Base-by-base conservation (phyloP, 2,797 vertebrate genomes). In the Pelobates cultripes region DNA sequence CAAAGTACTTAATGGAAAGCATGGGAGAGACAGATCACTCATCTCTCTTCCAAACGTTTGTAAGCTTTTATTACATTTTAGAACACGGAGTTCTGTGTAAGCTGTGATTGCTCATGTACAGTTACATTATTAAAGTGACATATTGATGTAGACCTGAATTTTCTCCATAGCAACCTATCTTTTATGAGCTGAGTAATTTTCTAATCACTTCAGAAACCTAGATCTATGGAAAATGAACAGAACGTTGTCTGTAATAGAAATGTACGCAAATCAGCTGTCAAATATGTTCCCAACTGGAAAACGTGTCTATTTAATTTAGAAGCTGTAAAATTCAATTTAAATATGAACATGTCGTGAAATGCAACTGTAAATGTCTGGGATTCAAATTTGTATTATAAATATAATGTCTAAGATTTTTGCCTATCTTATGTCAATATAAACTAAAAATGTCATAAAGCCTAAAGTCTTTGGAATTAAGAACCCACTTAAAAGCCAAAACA, bases 81-180 rank as follows among this genome's bases (percentile, higher is more conserved):
- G 3, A 43, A 42, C 66, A 10, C 43, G n/a, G 41, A 43, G 66
- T 43, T 68, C 12, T 13, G 5, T 68, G 3, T 42, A 68, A 43
- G 8, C 66, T 68, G 66, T 68, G 42, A 68, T 68, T 43, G n/a
- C 66, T 68, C 66, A 68, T 68, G n/a, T 17, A 43, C 66, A 68
- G 66, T 43, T 68, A 68, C 66, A 68, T 68, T 68, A 68, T 43
- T 68, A 68, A 43, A 43, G 40, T 68, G 66, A 68, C 66, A 68
- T 68, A 68, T 43, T 68, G 66, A 68, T 68, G 42, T 14, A 68
- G 66, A 12, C 66, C 42, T 68, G 66, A 14, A 17, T 43, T 43
- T 68, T 68, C 42, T 43, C 66, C 66, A 68, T 68, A 17, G 66
- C 40, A 68, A 68, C 66, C 42, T 43, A 68, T 68, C 66, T 68